Evolutionary conservation across 2,888 invertebrate species (phyloP).

Genomic region (Conops quadrifasciatus): DNA sequence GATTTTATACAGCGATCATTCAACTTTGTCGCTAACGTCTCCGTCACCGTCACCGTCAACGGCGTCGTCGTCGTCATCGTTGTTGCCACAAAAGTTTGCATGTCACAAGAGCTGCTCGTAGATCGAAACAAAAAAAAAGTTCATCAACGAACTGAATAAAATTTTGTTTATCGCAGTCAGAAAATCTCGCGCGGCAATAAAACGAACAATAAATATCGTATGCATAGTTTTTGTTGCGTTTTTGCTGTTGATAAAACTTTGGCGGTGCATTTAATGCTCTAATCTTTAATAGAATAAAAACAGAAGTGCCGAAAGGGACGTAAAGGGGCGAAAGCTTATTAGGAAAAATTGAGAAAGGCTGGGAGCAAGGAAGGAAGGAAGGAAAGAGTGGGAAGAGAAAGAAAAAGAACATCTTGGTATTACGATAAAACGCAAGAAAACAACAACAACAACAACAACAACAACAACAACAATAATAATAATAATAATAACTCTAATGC

Average conservation of each 20-base stretch:
- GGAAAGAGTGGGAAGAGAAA: no score
- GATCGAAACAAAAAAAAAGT: constrained; percentile 22
- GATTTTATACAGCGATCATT: constrained; percentile 14
- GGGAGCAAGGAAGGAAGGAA: no score
- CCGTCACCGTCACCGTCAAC: no score
- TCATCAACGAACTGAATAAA: constrained; percentile 23
- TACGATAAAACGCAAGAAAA: no score
- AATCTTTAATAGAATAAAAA: not conserved
- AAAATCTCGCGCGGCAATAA: constrained; percentile 17
- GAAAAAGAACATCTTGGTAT: no score
- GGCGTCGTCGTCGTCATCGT: no score
- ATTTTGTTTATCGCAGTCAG: constrained; percentile 20
- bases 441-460: no score
- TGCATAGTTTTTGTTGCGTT: constrained; percentile 24
- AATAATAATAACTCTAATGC: no score
- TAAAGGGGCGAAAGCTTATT: not conserved
- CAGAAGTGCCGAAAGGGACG: not conserved
- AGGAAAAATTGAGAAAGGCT: not conserved
- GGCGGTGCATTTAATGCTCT: no score
- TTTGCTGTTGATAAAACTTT: no score
- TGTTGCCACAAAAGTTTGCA: constrained; percentile 34
- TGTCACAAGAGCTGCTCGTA: constrained; percentile 30
- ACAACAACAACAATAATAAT: no score
- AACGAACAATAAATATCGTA: constrained; percentile 25
- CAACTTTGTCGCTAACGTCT: constrained; percentile 12